These are phyloP conservation scores for Chalcosyrphus nemorum DNA, from an alignment of 2,888 invertebrate species.

Conservation along the genomic window DNA sequence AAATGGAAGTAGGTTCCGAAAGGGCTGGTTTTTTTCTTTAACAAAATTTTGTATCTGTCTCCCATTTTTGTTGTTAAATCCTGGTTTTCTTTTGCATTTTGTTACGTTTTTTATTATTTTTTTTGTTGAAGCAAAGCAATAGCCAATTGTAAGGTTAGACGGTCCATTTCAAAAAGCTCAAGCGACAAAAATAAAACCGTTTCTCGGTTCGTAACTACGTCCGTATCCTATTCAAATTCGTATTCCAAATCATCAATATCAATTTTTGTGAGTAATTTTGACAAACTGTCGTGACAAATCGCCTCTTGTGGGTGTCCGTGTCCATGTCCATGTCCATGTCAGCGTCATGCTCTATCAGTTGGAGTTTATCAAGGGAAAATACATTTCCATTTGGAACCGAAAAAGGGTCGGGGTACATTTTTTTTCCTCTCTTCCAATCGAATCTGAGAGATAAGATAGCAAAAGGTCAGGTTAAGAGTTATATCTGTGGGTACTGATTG, in stretches of 20 bases:
- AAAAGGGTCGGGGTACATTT: neutral
- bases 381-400: conserved; percentile 7
- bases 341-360: neutral
- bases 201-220: neutral
- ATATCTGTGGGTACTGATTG: conserved; percentile 13
- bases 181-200: conserved; percentile 3
- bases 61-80: conserved; percentile 31
- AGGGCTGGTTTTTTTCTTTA: neutral
- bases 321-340: no score
- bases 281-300: conserved; percentile 14
- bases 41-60: neutral
- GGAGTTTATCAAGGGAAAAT: conserved; percentile 20
- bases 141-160: neutral
- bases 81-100: conserved; percentile 70
- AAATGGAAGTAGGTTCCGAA: conserved; percentile 40
- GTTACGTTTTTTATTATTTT: conserved; percentile 16
- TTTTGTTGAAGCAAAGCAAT: conserved; percentile 1
- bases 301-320: neutral
- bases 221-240: conserved; percentile 2
- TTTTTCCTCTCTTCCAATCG: neutral
- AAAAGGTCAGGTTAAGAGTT: conserved; percentile 52
- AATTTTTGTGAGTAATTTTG: conserved; percentile 51
- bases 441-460: neutral
- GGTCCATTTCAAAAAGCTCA: conserved; percentile 6
- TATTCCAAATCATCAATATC: conserved; percentile 21